phyloP scores from a whole-genome alignment of 2,888 invertebrate species.

The Abscondita cerata region DNA sequence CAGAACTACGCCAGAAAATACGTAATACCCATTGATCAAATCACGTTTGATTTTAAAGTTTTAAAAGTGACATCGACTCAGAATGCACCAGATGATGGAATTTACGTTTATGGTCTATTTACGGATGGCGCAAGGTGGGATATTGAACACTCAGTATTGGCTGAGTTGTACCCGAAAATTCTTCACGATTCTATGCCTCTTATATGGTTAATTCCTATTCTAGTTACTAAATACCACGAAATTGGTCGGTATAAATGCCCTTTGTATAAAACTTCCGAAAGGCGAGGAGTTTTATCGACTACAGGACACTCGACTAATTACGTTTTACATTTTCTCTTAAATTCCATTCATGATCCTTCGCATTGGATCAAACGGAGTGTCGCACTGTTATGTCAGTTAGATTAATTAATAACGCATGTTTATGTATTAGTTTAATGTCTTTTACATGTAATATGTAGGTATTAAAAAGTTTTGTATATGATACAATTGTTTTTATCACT shows the following conservation, averaged over 20 bases:
- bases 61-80: conserved; percentile 47
- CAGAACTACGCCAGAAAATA: conserved; percentile 90
- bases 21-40: conserved; percentile 84
- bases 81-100: conserved; percentile 63
- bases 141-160: conserved; percentile 67
- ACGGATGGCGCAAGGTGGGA: conserved; percentile 94
- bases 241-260: conserved; percentile 74
- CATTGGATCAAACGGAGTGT: conserved; percentile 86
- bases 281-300: conserved; percentile 78
- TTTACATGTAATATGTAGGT: no score
- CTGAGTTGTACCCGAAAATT: conserved; percentile 84
- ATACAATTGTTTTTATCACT: no score
- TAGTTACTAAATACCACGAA: conserved; percentile 65
- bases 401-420: no score
- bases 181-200: conserved; percentile 84
- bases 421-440: no score
- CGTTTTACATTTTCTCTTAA: conserved; percentile 74
- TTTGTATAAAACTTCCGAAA: conserved; percentile 81
- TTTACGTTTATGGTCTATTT: conserved; percentile 78
- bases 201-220: conserved; percentile 81
- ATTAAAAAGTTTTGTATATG: no score
- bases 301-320: conserved; percentile 88
- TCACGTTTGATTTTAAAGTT: conserved; percentile 78
- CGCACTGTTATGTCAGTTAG: conserved; percentile 77
- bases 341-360: conserved; percentile 66